A percentile compares a stretch with the other conserved stretches of the same genome.
Evolutionary conservation across 2,113 vertebrate genomes (phyloP).

Genomic region (Neotoma lepida): DNA sequence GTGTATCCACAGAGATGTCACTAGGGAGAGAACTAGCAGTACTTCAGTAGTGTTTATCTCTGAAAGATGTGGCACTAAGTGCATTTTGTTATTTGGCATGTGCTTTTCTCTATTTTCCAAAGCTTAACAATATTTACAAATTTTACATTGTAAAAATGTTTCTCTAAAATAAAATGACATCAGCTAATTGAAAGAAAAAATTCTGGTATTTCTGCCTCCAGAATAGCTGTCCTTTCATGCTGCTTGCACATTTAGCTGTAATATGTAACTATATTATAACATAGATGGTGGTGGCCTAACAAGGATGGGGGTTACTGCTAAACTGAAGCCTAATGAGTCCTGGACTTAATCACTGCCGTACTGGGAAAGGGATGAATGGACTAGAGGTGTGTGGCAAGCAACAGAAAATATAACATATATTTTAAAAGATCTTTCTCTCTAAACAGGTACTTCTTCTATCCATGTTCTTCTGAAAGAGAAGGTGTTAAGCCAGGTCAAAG

Average conservation of each 20-base stretch:
- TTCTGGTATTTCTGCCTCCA: not conserved
- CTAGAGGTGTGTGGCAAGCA: not conserved
- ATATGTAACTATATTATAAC: not conserved
- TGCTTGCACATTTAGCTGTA: not conserved
- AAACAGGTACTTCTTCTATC: slow-evolving; percentile 34
- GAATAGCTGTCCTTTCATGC: not conserved
- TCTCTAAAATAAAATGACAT: not conserved
- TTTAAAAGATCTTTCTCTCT: slow-evolving; percentile 28
- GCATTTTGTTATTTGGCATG: not conserved
- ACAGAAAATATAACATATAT: not conserved
- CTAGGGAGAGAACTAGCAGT: not conserved
- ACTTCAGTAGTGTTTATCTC: not conserved
- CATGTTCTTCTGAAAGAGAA: slow-evolving; percentile 79
- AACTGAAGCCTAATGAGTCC: not conserved
- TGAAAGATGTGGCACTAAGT: not conserved
- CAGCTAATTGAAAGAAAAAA: not conserved
- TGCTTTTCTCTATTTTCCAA: slow-evolving; percentile 14
- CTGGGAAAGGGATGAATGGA: not conserved
- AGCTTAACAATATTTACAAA: not conserved
- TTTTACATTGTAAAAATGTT: not conserved
- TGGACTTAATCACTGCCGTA: not conserved
- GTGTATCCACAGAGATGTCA: slow-evolving; percentile 2
- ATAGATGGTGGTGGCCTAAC: not conserved
- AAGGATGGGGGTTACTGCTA: not conserved
- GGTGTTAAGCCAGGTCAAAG: not conserved